Conservation (phyloP, 2,888 invertebrate genomes). For the Drosophila mayaguana region DNA sequence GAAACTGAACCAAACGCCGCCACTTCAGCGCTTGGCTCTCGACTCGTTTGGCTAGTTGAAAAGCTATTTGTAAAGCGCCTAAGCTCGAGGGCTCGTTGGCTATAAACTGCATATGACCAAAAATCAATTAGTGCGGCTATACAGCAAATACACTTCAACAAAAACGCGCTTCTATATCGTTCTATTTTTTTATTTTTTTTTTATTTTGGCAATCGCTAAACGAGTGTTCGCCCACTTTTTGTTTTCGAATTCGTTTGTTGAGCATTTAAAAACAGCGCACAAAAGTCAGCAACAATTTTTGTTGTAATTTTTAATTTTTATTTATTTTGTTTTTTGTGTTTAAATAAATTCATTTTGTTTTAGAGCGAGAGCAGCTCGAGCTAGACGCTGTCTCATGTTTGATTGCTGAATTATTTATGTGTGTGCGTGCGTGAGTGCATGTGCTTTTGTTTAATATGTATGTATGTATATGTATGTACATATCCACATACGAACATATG, state of each 20-base stretch:
- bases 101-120: conserved; percentile 45
- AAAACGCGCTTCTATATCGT: conserved; percentile 22
- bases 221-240: not conserved
- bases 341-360: conserved; percentile 6
- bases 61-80: conserved; percentile 14
- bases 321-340: too few relatives aligned
- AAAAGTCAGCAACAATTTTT: conserved; percentile 57
- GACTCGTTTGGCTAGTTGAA: conserved; percentile 11
- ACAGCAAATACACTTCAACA: conserved; percentile 39
- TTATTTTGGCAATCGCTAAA: conserved; percentile 18
- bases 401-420: conserved; percentile 73
- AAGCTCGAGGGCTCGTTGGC: not conserved
- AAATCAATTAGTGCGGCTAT: conserved; percentile 51
- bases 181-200: not conserved
- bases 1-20: conserved; percentile 25
- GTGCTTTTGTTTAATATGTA: conserved; percentile 42
- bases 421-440: conserved; percentile 18
- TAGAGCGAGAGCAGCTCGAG: not conserved
- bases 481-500: conserved; percentile 33
- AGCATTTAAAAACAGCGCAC: conserved; percentile 32
- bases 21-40: conserved; percentile 30
- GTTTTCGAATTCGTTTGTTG: conserved; percentile 7
- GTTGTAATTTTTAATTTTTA: not conserved
- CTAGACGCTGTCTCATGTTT: conserved; percentile 17
- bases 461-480: conserved; percentile 33